These are phyloP conservation scores for Hydroisotoma schaefferi DNA, from an alignment of 2,888 invertebrate genomes.

Conservation along the genomic window DNA sequence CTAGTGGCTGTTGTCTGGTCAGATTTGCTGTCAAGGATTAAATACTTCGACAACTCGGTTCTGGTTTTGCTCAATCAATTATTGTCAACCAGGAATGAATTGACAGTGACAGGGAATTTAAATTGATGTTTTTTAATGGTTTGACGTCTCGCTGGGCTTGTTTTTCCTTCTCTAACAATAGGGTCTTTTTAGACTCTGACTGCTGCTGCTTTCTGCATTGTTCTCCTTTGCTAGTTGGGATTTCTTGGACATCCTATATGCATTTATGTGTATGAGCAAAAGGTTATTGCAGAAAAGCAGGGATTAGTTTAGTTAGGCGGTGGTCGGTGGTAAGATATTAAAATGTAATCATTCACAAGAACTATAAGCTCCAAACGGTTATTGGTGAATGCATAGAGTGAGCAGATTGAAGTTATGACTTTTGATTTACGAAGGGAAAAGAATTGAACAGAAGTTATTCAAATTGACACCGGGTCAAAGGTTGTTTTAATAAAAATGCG, in stretches of 20 bases:
- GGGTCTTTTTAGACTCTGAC: background rate
- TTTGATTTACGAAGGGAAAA: no score
- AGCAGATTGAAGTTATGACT: no score
- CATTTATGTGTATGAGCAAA: no score
- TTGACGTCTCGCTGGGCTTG: constrained; percentile 17
- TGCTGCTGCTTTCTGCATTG: background rate
- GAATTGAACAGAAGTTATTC: no score
- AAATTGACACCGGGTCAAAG: no score
- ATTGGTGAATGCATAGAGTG: no score
- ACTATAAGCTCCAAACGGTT: no score
- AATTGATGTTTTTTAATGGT: constrained; percentile 15
- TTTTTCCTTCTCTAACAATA: constrained; percentile 5
- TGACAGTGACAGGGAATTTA: constrained; percentile 18
- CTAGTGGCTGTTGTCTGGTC: background rate
- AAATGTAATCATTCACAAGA: no score
- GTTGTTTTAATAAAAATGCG: no score
- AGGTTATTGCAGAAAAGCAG: no score
- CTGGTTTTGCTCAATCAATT: constrained; percentile 22
- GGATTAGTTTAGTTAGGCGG: no score
- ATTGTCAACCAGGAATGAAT: constrained; percentile 19
- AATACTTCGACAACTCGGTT: constrained; percentile 1
- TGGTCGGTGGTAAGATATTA: no score
- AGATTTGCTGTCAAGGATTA: constrained; percentile 1
- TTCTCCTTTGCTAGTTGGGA: background rate
- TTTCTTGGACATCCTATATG: background rate